Evolutionary conservation across 2,797 vertebrate genomes (phyloP), one percentile per base, ranked within the genome.

Genomic region (Enteromius paludinosus): DNA sequence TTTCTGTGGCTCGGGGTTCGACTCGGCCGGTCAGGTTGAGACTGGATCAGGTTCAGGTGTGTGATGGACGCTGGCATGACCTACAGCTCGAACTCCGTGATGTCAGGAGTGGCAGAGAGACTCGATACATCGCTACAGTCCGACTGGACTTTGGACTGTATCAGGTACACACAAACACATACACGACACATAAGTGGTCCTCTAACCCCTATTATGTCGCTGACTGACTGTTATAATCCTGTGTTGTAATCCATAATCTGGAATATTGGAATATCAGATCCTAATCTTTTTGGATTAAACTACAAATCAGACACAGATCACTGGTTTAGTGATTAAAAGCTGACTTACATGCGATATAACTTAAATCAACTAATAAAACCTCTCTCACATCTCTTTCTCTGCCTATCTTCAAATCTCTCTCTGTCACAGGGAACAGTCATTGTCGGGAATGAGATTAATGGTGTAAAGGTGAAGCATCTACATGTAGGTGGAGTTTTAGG

Each of bases 51-150:
- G 95, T 97, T 90, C 94, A 88, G 77, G 95, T 99, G 91, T 96
- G 94, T 15, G 98, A 99, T 17, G 98, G 98, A 35, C 95, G 80
- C n/a, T 99, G 98, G 98, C 98, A 99, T 0, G 97, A 99, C 91
- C 93, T 99, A 54, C 97, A 97, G 89, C 92, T 99, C 88, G 97
- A 99, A 90, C 92, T 99, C 83, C 93, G 96, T 64, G 97, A 98
- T 0, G 94, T 97, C 69, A 96, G 90, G 83, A 96, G 94, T 0
- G 96, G 97, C 30, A 92, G 94, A 1, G 96, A 97, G 83, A 95
- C 94, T 0, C 95, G 94, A 80, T 97, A 98, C 0, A 92, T 99
- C 5, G 96, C 98, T 83, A 97, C 96, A 2, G 92, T 99, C 74
- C 95, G 95, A 23, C 89, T 99, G 35, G 98, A 99, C 92, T 98